Conservation (phyloP, 2,797 vertebrate species). For the Chaetodon trifasciatus region DNA sequence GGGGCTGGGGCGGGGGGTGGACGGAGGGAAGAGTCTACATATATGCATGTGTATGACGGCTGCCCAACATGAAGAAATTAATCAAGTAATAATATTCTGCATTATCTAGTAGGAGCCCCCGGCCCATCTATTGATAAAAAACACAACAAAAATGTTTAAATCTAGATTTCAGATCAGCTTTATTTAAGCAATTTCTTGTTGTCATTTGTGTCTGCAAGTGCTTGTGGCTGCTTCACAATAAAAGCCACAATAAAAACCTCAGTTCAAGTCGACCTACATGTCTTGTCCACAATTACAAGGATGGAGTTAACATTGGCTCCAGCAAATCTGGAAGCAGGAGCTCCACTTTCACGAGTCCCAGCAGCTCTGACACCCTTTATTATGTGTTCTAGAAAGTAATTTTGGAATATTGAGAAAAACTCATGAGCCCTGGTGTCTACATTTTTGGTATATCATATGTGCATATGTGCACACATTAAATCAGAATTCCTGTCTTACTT, state of each 20-base stretch:
- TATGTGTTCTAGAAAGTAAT: background rate
- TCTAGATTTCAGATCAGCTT: background rate
- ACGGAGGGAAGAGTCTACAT: constrained; percentile 7
- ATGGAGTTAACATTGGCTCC: background rate
- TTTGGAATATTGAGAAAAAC: background rate
- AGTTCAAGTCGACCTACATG: background rate
- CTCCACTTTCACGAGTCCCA: background rate
- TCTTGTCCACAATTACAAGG: too few relatives aligned
- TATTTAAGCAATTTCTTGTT: background rate
- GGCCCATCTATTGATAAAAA: background rate
- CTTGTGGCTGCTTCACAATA: background rate
- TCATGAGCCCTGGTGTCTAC: background rate
- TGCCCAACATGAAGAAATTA: background rate
- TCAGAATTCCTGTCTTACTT: too few relatives aligned
- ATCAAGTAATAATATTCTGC: background rate
- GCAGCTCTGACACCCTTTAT: background rate
- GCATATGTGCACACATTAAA: too few relatives aligned
- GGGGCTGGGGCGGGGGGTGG: background rate
- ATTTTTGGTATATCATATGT: background rate
- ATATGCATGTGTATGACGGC: background rate
- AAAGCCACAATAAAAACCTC: background rate
- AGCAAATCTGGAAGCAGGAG: background rate
- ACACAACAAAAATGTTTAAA: background rate
- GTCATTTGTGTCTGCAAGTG: background rate
- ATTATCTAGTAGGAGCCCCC: too few relatives aligned